Evolutionary conservation across 2,113 vertebrate genomes (phyloP).

Genomic region (Gambusia affinis): DNA sequence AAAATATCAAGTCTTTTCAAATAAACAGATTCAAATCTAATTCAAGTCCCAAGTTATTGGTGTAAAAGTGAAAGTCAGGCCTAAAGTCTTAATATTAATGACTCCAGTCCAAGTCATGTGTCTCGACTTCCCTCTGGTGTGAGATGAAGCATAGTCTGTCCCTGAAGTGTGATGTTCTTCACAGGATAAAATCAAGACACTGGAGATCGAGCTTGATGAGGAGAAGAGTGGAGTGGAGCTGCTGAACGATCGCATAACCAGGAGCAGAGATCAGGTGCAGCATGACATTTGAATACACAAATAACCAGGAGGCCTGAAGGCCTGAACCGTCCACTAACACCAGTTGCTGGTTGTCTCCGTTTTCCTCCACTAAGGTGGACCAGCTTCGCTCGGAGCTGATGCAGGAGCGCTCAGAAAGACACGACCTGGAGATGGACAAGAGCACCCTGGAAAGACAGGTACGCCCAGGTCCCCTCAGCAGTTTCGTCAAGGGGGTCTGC

Average conservation of each 20-base stretch:
- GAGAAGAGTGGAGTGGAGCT: constrained; percentile 88
- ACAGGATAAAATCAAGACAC: constrained; percentile 85
- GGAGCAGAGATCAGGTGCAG: constrained; percentile 89
- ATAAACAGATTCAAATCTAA: too few species aligned
- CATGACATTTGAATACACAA: constrained; percentile 38
- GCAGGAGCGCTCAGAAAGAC: constrained; percentile 88
- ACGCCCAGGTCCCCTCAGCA: not conserved
- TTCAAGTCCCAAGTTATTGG: too few species aligned
- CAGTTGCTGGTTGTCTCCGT: not conserved
- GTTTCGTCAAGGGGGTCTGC: not conserved
- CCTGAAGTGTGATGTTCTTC: not conserved
- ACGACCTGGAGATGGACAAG: constrained; percentile 95
- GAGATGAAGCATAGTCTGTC: not conserved
- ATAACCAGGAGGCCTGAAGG: constrained; percentile 5
- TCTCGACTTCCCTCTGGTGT: too few species aligned
- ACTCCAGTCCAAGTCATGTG: too few species aligned
- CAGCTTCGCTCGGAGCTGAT: constrained; percentile 91
- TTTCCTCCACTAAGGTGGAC: constrained; percentile 81
- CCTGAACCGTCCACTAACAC: not conserved
- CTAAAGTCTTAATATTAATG: too few species aligned
- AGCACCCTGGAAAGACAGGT: constrained; percentile 92
- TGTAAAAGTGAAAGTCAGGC: too few species aligned
- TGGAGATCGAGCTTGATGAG: constrained; percentile 92
- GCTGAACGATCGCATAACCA: constrained; percentile 85
- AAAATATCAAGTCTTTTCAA: too few species aligned